Conservation (phyloP, 2,888 invertebrate species). For the Nephrocerus scutellatus region DNA sequence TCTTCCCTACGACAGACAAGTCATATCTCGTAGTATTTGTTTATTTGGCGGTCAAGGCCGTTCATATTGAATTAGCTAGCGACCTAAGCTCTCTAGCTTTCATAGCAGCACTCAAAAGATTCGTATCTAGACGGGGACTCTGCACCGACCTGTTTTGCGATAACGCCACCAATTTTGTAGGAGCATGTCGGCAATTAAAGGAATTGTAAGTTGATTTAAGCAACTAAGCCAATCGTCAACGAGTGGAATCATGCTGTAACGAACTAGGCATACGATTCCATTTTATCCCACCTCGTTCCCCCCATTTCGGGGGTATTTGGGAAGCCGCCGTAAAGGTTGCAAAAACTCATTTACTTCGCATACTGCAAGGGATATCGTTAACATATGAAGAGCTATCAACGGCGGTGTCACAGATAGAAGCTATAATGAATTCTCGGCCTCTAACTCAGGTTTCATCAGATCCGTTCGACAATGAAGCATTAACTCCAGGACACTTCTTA, state of each 20-base stretch:
- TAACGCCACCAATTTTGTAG: too few relatives aligned
- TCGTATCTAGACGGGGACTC: too few relatives aligned
- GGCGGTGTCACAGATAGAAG: conserved; percentile 5
- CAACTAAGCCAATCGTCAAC: not conserved
- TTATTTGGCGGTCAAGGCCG: conserved; percentile 17
- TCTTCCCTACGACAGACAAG: conserved; percentile 14
- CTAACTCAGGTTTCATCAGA: conserved; percentile 2
- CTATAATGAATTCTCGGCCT: conserved; percentile 6
- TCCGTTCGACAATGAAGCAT: conserved; percentile 6
- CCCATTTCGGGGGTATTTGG: conserved; percentile 8
- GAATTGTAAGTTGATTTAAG: too few relatives aligned
- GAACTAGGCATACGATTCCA: not conserved
- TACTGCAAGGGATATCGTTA: not conserved
- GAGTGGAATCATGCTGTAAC: not conserved
- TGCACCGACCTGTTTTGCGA: too few relatives aligned
- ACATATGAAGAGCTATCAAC: conserved; percentile 4
- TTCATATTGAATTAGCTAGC: conserved; percentile 19
- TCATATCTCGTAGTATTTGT: conserved; percentile 18
- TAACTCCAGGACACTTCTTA: conserved; percentile 11
- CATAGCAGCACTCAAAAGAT: too few relatives aligned
- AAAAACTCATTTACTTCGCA: not conserved
- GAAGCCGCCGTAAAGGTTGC: conserved; percentile 10
- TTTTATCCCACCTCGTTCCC: conserved; percentile 3
- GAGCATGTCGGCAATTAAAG: too few relatives aligned
- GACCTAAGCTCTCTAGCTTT: conserved; percentile 16